phyloP scores from a whole-genome alignment of 2,888 invertebrate species.

The Apodemia duryi region DNA sequence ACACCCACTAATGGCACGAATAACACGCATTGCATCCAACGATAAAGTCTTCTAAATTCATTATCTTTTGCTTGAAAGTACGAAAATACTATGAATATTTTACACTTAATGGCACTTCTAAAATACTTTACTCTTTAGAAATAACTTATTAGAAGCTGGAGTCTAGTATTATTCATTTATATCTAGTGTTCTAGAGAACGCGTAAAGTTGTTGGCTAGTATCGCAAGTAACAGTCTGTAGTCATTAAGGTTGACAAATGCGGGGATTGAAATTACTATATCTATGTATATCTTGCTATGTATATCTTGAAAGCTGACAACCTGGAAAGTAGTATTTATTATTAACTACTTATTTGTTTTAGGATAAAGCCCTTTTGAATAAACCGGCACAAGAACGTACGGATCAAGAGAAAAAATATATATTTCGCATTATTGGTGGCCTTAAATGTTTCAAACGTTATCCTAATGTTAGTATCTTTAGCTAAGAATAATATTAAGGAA shows the following conservation, averaged over 20 bases:
- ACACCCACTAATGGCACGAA: slow-evolving; percentile 24
- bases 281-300: too few species aligned
- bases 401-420: slow-evolving; percentile 80
- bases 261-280: too few species aligned
- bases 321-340: not conserved
- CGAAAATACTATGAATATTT: slow-evolving; percentile 65
- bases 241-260: not conserved
- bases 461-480: slow-evolving; percentile 66
- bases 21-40: slow-evolving; percentile 16
- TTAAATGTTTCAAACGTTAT: slow-evolving; percentile 81
- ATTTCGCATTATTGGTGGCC: slow-evolving; percentile 76
- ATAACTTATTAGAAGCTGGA: too few species aligned
- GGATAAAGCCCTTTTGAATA: slow-evolving; percentile 82
- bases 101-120: slow-evolving; percentile 70
- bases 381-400: slow-evolving; percentile 72
- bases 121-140: slow-evolving; percentile 40
- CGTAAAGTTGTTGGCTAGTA: too few species aligned
- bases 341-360: slow-evolving; percentile 36
- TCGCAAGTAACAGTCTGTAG: too few species aligned
- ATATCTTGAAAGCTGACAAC: too few species aligned
- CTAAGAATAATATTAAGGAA: too few species aligned
- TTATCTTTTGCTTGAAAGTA: slow-evolving; percentile 56
- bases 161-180: too few species aligned
- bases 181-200: too few species aligned
- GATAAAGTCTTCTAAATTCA: slow-evolving; percentile 30